Evolutionary conservation across 2,888 invertebrate genomes (phyloP), one percentile per base, ranked within the genome.

Genomic region (Halictus ligatus): DNA sequence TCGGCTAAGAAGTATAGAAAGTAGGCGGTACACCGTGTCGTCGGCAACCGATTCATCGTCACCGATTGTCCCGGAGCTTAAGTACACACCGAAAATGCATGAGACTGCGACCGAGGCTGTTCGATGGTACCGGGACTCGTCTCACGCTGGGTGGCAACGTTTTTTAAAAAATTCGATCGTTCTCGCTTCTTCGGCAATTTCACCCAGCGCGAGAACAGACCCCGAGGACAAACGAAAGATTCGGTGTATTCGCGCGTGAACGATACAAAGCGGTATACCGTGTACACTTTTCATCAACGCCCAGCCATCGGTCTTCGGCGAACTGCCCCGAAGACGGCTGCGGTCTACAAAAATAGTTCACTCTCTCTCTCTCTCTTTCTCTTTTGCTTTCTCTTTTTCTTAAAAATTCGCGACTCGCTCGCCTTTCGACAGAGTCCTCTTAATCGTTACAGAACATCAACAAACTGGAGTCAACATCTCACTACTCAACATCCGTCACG

Each of bases 271-370:
- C 18, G 60, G 72, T 54, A 54, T 40, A 67, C n/a, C 50, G 35
- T 73, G 72, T 48, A 80, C 60, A 80, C 64, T 21, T 40, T 69
- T 40, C 85, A 85, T 76, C 67, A 84, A 83, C 80, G 72, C 78
- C 76, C 75, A 73, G 40, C 71, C 72, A 7, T 75, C 29, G 18
- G 54, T 73, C 18, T 75, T 29, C 48, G 18, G 8, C 25, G 12
- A 35, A 67, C 35, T 67, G 54, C 7, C 21, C n/a, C 50, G 69
- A 64, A 29, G 25, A 21, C 76, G 83, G 75, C 84, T 80, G 78
- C 78, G 82, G 73, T 86, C 81, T 90, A 92, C 78, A 92, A 92
- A 92, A 92, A 92, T 92, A 92, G 88, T 87, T 88, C 81, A 54
- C 60, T 88, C 64, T 87, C 54, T 84, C 60, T 87, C 46, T 87